A percentile compares a stretch with the other conserved stretches of the same genome.
phyloP scores from a whole-genome alignment of 37 sponge, comb jelly and placozoan genomes.

The Cladorhizidae sp. region DNA sequence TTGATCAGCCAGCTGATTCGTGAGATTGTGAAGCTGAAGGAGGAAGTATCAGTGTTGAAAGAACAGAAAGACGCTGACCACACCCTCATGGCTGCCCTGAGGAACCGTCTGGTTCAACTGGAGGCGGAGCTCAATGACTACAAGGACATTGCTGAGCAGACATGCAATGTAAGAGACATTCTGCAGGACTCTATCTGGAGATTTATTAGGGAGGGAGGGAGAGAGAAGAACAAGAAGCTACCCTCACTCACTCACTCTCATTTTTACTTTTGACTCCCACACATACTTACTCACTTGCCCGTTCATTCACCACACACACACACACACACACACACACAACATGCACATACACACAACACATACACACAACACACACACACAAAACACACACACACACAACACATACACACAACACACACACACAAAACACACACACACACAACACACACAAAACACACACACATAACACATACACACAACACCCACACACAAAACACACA shows the following conservation, averaged over 20 bases:
- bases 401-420: too few species aligned
- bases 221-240: background rate
- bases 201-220: background rate
- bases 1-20: conserved; percentile 89
- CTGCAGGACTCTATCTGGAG: too few species aligned
- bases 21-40: conserved; percentile 89
- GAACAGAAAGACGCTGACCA: conserved; percentile 43
- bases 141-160: conserved; percentile 87
- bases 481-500: too few species aligned
- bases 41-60: conserved; percentile 58
- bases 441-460: too few species aligned
- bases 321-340: too few species aligned
- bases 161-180: conserved; percentile 70
- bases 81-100: conserved; percentile 41
- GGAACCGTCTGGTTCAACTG: conserved; percentile 44
- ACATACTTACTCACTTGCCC: background rate
- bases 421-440: too few species aligned
- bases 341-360: too few species aligned
- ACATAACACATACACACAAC: too few species aligned
- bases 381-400: too few species aligned
- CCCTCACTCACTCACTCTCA: background rate
- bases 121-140: conserved; percentile 79
- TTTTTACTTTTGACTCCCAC: too few species aligned
- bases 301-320: too few species aligned
- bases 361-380: too few species aligned